Conservation (phyloP, 2,797 vertebrate species). For the Clarias pachynema region DNA sequence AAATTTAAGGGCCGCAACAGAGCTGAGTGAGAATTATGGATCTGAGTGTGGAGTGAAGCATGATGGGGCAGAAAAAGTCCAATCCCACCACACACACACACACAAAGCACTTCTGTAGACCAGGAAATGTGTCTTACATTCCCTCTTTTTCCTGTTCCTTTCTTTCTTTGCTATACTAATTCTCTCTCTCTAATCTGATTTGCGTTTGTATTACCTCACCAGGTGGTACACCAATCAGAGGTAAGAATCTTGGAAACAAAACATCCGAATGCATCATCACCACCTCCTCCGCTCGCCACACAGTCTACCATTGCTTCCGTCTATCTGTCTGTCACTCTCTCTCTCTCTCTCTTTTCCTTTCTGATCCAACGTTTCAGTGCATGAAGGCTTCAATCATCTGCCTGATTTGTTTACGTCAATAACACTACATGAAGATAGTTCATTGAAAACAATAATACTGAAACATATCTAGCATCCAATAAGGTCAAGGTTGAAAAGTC, state of each 20-base stretch:
- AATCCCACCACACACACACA: neutral
- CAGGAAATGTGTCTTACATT: slow-evolving; percentile 21
- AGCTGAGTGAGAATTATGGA: slow-evolving; percentile 32
- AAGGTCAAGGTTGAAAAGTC: neutral
- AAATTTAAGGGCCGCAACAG: slow-evolving; percentile 48
- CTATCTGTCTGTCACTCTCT: slow-evolving; percentile 74
- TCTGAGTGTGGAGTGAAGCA: slow-evolving; percentile 11
- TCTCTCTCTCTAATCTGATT: slow-evolving; percentile 96
- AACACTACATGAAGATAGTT: slow-evolving; percentile 27
- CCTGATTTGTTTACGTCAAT: slow-evolving; percentile 60
- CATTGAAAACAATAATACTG: neutral
- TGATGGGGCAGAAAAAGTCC: neutral
- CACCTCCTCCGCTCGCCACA: slow-evolving; percentile 42
- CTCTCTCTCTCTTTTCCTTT: slow-evolving; percentile 62
- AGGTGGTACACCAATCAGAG: slow-evolving; percentile 99
- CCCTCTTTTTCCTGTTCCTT: slow-evolving; percentile 59
- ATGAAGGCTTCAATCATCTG: slow-evolving; percentile 68
- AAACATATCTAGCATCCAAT: neutral
- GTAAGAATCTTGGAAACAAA: slow-evolving; percentile 95
- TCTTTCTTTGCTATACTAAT: slow-evolving; percentile 85
- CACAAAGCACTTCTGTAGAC: neutral
- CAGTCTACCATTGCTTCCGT: slow-evolving; percentile 66
- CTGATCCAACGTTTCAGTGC: slow-evolving; percentile 47
- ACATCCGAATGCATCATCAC: slow-evolving; percentile 70
- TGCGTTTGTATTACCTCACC: slow-evolving; percentile 99